Conservation (phyloP, 1,140 invertebrate species). For the Pararge aegeria region DNA sequence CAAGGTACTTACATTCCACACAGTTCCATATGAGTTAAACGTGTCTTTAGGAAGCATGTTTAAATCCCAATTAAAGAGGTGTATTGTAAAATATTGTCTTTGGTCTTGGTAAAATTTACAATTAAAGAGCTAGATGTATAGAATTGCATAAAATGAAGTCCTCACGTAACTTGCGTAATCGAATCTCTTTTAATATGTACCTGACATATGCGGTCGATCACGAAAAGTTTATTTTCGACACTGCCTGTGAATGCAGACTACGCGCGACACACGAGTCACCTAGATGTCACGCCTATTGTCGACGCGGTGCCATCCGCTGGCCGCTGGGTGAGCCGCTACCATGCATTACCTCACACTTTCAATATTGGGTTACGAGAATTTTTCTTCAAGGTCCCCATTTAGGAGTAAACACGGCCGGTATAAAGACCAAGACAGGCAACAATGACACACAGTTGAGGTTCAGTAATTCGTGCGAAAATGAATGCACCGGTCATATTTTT, state of each 20-base stretch:
- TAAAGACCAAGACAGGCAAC: constrained; percentile 69
- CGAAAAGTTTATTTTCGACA: constrained; percentile 36
- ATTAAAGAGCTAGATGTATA: constrained; percentile 13
- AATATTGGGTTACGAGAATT: constrained; percentile 78
- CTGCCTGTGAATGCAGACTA: constrained; percentile 59
- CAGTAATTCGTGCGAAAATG: constrained; percentile 61
- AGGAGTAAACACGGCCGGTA: constrained; percentile 72
- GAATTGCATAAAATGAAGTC: constrained; percentile 5
- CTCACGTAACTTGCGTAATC: constrained; percentile 21
- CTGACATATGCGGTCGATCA: constrained; percentile 20
- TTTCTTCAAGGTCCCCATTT: constrained; percentile 74
- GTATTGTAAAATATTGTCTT: too few relatives aligned
- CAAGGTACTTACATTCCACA: too few relatives aligned
- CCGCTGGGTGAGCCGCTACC: constrained; percentile 63
- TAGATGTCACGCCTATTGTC: constrained; percentile 76
- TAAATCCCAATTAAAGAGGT: too few relatives aligned
- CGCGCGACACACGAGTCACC: constrained; percentile 60
- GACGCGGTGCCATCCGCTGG: constrained; percentile 41
- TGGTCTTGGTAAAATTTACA: background rate
- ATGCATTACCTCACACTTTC: constrained; percentile 72
- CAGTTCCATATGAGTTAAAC: too few relatives aligned
- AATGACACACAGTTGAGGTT: constrained; percentile 62
- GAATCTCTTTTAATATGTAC: constrained; percentile 24
- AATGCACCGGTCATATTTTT: constrained; percentile 51
- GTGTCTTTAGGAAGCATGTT: too few relatives aligned